Conservation (phyloP, 2,113 vertebrate genomes). For the Spea multiplicata region DNA sequence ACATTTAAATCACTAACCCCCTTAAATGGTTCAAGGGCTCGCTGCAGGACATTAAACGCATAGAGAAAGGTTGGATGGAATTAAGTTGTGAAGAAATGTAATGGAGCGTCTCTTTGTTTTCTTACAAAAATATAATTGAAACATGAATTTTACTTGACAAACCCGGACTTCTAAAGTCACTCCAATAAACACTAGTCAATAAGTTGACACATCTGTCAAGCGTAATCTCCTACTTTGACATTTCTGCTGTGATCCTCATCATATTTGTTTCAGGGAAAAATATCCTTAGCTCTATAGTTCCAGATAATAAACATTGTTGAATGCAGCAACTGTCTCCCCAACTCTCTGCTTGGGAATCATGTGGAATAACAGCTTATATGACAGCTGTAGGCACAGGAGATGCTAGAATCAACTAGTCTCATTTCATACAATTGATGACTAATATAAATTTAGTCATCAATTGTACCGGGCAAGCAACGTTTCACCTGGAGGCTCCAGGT, state of each 20-base stretch:
- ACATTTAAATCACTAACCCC: neutral
- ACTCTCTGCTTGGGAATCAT: too few species aligned
- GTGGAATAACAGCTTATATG: too few species aligned
- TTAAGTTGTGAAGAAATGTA: neutral
- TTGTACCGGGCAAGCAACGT: too few species aligned
- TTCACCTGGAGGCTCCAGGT: too few species aligned
- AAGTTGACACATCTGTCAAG: conserved; percentile 9
- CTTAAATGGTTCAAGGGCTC: neutral
- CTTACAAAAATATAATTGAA: neutral
- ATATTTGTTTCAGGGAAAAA: too few species aligned
- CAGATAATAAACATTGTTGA: too few species aligned
- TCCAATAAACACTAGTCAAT: neutral
- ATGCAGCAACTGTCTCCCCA: too few species aligned
- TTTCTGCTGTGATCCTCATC: neutral
- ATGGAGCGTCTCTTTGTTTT: neutral
- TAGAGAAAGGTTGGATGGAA: neutral
- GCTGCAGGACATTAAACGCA: neutral
- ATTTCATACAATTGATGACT: too few species aligned
- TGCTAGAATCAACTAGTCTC: too few species aligned
- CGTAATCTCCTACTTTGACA: neutral
- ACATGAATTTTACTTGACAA: conserved; percentile 8
- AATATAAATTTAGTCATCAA: too few species aligned
- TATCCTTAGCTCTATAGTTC: too few species aligned
- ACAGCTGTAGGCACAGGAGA: too few species aligned
- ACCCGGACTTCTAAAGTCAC: neutral